Evolutionary conservation across 1,140 invertebrate genomes (phyloP).

Genomic region (Heliothis subflexa): DNA sequence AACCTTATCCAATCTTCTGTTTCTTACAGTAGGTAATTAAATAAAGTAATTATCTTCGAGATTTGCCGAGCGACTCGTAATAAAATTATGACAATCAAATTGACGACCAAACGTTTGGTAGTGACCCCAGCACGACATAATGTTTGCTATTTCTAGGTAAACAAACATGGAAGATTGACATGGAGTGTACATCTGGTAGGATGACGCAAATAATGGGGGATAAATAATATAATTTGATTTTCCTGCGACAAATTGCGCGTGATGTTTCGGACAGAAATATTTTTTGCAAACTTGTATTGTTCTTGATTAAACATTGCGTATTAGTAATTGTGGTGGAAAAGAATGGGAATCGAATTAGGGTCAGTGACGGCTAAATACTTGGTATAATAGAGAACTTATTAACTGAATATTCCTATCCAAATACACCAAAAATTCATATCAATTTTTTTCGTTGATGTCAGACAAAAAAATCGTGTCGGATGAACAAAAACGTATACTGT

Average conservation of each 20-base stretch:
- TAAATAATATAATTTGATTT: constrained; percentile 85
- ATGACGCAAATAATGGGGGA: constrained; percentile 80
- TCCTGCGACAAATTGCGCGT: constrained; percentile 77
- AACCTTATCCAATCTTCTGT: constrained; percentile 14
- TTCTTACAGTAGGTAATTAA: constrained; percentile 20
- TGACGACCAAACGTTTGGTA: constrained; percentile 67
- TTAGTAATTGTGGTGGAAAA: background rate
- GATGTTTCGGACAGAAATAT: constrained; percentile 53
- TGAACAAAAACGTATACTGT: constrained; percentile 79
- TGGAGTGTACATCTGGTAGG: constrained; percentile 83
- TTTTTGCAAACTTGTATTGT: constrained; percentile 28
- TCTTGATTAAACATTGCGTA: constrained; percentile 34
- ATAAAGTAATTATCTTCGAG: constrained; percentile 51
- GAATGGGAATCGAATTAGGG: background rate
- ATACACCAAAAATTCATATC: constrained; percentile 6
- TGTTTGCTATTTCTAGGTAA: constrained; percentile 84
- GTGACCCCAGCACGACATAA: constrained; percentile 74
- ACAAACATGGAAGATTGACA: constrained; percentile 83
- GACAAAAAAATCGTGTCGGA: constrained; percentile 54
- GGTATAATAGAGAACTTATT: too few species aligned
- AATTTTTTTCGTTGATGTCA: background rate
- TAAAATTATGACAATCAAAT: constrained; percentile 80
- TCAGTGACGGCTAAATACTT: background rate
- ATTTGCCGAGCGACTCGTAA: constrained; percentile 62
- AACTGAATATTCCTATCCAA: background rate